Conservation (phyloP, 1,140 invertebrate genomes). For the Andrena cerasifolii region DNA sequence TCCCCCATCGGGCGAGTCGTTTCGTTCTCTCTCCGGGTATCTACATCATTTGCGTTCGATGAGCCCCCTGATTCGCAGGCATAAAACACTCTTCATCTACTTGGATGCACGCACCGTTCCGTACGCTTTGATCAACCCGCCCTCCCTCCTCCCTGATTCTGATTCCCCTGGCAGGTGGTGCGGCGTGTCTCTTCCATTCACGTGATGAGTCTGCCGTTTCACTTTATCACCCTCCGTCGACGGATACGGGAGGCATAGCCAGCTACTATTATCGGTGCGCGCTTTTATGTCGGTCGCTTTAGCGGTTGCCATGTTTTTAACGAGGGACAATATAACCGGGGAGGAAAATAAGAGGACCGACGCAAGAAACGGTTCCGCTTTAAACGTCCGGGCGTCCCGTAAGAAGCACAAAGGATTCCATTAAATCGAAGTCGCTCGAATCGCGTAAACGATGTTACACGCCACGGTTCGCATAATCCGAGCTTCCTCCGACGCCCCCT, state of each 20-base stretch:
- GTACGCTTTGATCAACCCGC: slow-evolving; percentile 53
- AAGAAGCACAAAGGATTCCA: slow-evolving; percentile 14
- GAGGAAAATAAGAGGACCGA: slow-evolving; percentile 21
- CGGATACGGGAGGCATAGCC: slow-evolving; percentile 10
- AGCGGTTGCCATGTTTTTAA: slow-evolving; percentile 31
- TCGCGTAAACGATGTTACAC: background rate
- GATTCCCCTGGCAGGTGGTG: slow-evolving; percentile 54
- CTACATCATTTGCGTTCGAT: slow-evolving; percentile 35
- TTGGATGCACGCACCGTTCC: slow-evolving; percentile 31
- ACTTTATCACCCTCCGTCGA: slow-evolving; percentile 58
- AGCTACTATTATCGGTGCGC: slow-evolving; percentile 40
- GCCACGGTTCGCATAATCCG: background rate
- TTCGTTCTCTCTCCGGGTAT: background rate
- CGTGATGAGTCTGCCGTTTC: slow-evolving; percentile 63
- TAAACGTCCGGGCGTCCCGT: background rate
- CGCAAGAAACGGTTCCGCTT: background rate
- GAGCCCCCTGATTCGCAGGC: slow-evolving; percentile 35
- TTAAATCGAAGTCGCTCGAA: slow-evolving; percentile 4
- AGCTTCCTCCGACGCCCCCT: background rate
- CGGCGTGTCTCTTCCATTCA: slow-evolving; percentile 54
- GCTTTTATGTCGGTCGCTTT: slow-evolving; percentile 49
- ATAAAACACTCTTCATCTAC: slow-evolving; percentile 48
- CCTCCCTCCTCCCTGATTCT: slow-evolving; percentile 58
- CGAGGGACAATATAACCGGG: slow-evolving; percentile 35
- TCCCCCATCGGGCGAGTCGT: no score